A percentile compares a stretch with the other conserved stretches of the same genome.
These are phyloP conservation scores for Tromatobia lineatoria DNA, from an alignment of 2,888 invertebrate genomes.

Conservation along the genomic window DNA sequence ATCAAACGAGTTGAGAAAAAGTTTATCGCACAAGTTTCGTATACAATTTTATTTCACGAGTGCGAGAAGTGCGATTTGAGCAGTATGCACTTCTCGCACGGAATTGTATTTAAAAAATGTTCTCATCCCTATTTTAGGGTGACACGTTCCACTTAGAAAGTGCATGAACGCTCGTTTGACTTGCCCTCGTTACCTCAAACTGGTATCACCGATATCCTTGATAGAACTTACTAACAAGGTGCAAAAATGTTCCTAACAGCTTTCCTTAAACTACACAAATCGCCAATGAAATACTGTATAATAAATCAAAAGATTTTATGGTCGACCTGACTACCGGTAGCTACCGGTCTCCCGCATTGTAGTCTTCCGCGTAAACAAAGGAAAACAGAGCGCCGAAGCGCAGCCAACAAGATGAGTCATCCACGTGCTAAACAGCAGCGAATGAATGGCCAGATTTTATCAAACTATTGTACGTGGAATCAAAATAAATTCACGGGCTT, in stretches of 20 bases:
- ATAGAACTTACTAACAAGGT: neutral
- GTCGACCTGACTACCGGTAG: conserved; percentile 22
- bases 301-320: conserved; percentile 48
- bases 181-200: neutral
- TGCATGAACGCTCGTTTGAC: too few species aligned
- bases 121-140: too few species aligned
- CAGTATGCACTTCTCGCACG: too few species aligned
- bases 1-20: too few species aligned
- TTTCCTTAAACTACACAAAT: conserved; percentile 2
- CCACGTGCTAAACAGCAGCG: conserved; percentile 31
- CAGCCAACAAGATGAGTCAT: conserved; percentile 16
- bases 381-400: conserved; percentile 1
- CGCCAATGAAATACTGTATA: conserved; percentile 19
- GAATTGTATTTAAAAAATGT: too few species aligned
- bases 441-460: conserved; percentile 51
- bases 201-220: neutral
- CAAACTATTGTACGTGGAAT: conserved; percentile 20
- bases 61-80: too few species aligned
- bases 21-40: too few species aligned
- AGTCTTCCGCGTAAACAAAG: neutral
- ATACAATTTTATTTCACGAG: too few species aligned
- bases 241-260: conserved; percentile 20
- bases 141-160: too few species aligned
- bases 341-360: conserved; percentile 25
- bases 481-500: conserved; percentile 6